Base-by-base conservation (phyloP, 2,113 vertebrate genomes). In the Tragelaphus scriptus region DNA sequence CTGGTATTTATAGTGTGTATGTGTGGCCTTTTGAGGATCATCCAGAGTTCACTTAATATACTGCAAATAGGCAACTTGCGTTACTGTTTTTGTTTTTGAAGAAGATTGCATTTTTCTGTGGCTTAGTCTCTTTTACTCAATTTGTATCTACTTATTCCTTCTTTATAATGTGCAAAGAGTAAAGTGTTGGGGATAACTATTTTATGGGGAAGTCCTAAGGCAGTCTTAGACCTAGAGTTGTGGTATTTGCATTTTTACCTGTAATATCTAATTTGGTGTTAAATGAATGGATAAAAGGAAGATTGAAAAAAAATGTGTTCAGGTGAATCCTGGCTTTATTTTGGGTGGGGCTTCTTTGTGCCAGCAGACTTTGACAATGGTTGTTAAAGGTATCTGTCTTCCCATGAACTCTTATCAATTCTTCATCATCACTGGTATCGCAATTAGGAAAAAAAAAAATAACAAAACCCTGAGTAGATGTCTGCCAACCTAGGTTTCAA, bases 401-500 rank as follows among this genome's bases (percentile, higher is more conserved):
- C 71, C 61, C 61, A 55, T 26, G 36, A 96, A 65, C 13, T 88
- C 53, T 84, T 89, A 93, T 21, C 80, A 90, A 15, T 80, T 97
- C 58, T 44, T 98, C 49, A 55, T 59, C 96, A 89, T 90, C 40
- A 11, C 23, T 95, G 51, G 55, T 97, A 87, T 81, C 80, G 30
- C 32, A 96, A 58, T 95, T 97, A 88, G 58, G n/a, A 44, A 96
- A 55, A 15, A 19, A 19, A 49, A 49, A 51, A 30, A 88, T 14
- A 92, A 96, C 1, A 9, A 92, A 87, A 80, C 68, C 53, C 82
- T 81, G 47, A 82, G 47, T 40, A 90, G 26, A 12, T 96, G 13
- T 95, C 82, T 95, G 58, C 94, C 97, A 92, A 85, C 82, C 53
- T 84, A 61, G 47, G 95, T 95, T 96, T 91, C 86, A 98, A 81